These are phyloP conservation scores for Syngnathus typhle DNA, from an alignment of 2,113 vertebrate genomes.

Conservation along the genomic window DNA sequence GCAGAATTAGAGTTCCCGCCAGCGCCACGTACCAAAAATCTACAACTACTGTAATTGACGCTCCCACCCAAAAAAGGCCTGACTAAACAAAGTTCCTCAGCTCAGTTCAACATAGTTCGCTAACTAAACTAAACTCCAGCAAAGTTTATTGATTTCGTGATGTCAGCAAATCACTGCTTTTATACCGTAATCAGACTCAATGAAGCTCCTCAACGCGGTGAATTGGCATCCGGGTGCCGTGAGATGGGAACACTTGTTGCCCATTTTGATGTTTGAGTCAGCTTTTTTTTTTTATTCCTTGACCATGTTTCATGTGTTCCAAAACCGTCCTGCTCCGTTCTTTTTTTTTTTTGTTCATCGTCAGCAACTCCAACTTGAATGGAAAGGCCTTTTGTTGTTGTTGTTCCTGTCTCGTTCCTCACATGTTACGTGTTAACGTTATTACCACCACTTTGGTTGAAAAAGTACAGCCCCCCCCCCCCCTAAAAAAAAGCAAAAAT, in stretches of 20 bases:
- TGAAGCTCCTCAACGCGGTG: background rate
- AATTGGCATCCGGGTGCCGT: background rate
- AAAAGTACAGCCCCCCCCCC: too few species aligned
- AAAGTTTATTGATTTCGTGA: background rate
- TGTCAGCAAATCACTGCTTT: background rate
- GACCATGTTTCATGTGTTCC: too few species aligned
- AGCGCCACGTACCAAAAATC: background rate
- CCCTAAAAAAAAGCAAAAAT: too few species aligned
- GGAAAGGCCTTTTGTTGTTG: background rate
- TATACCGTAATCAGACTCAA: background rate
- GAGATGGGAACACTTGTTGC: too few species aligned
- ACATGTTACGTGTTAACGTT: constrained; percentile 43
- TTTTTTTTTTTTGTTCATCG: background rate
- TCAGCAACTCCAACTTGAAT: background rate
- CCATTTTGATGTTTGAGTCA: too few species aligned
- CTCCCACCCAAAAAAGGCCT: too few species aligned
- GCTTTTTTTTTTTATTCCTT: too few species aligned
- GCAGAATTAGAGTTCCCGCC: background rate
- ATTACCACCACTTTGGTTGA: constrained; percentile 7
- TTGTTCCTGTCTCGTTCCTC: constrained; percentile 11
- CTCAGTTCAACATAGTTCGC: background rate
- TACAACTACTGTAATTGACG: too few species aligned
- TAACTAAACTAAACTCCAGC: background rate
- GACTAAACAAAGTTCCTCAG: background rate
- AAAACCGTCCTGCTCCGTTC: too few species aligned